phyloP scores from a whole-genome alignment of 1,140 invertebrate genomes.

The Drosophila bocki region DNA sequence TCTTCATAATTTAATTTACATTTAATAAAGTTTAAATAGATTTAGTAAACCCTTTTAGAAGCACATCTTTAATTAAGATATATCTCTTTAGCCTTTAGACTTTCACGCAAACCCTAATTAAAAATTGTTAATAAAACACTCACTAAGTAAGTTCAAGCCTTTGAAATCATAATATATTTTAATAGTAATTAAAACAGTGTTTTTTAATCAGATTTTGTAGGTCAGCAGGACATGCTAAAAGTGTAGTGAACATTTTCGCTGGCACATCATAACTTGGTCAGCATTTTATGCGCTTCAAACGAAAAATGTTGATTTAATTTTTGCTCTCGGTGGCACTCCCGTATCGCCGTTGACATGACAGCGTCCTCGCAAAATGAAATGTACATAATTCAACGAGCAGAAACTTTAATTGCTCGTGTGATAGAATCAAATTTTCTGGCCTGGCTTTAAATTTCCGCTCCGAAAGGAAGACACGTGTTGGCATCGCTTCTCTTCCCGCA shows the following conservation, averaged over 20 bases:
- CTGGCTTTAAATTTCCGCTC: conserved; percentile 16
- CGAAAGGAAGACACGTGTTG: conserved; percentile 12
- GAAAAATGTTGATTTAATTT: conserved; percentile 55
- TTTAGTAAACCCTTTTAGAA: no score
- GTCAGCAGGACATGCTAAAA: conserved; percentile 11
- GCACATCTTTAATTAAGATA: no score
- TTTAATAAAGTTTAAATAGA: no score
- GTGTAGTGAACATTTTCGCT: conserved; percentile 17
- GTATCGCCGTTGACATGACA: conserved; percentile 56
- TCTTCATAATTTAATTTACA: no score
- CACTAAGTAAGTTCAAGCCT: not conserved
- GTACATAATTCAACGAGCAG: conserved; percentile 57
- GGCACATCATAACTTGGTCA: conserved; percentile 37
- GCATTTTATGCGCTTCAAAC: conserved; percentile 3
- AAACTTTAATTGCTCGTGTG: conserved; percentile 43
- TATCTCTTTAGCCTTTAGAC: no score
- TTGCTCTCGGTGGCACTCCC: conserved; percentile 8
- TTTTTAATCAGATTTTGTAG: conserved; percentile 11
- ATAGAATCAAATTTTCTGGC: conserved; percentile 11
- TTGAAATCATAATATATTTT: not conserved
- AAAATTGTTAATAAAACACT: not conserved
- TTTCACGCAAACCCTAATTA: not conserved
- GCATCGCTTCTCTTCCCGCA: not conserved
- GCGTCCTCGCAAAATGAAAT: conserved; percentile 58
- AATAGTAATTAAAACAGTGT: not conserved